Conservation (phyloP, 2,888 invertebrate species). For the Melipona beecheii region DNA sequence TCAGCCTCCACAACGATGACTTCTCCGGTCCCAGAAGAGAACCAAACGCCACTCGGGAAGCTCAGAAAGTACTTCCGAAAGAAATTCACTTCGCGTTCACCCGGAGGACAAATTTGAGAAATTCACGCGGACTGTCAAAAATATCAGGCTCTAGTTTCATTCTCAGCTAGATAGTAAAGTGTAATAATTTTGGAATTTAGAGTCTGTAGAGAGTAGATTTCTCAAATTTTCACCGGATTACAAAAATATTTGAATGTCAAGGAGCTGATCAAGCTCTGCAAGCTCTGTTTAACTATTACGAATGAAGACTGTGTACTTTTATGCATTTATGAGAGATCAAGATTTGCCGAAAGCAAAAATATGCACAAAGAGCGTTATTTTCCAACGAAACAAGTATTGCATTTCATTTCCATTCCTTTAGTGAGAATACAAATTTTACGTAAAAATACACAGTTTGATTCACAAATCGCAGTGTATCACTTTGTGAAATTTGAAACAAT, state of each 20-base stretch:
- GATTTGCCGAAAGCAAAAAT: too few species aligned
- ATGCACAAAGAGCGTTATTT: too few species aligned
- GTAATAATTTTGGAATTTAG: not conserved
- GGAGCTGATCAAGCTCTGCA: too few species aligned
- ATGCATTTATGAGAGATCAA: too few species aligned
- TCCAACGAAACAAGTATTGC: too few species aligned
- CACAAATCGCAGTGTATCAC: too few species aligned
- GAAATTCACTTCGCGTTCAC: not conserved
- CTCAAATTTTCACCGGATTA: not conserved
- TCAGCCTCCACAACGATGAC: slow-evolving; percentile 25
- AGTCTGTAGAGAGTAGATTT: not conserved
- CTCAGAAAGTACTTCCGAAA: not conserved
- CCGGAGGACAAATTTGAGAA: not conserved
- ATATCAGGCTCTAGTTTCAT: not conserved
- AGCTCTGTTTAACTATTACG: too few species aligned
- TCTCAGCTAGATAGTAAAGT: not conserved
- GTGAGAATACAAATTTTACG: too few species aligned
- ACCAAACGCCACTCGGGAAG: slow-evolving; percentile 20
- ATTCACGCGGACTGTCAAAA: not conserved
- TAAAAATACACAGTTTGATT: too few species aligned
- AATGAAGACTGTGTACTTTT: too few species aligned
- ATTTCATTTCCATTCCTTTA: too few species aligned
- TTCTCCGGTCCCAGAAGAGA: slow-evolving; percentile 41
- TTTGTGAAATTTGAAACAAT: not conserved
- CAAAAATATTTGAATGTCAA: too few species aligned